These are phyloP conservation scores for Cyclopterus lumpus DNA, from an alignment of 2,797 vertebrate genomes.

Conservation along the genomic window DNA sequence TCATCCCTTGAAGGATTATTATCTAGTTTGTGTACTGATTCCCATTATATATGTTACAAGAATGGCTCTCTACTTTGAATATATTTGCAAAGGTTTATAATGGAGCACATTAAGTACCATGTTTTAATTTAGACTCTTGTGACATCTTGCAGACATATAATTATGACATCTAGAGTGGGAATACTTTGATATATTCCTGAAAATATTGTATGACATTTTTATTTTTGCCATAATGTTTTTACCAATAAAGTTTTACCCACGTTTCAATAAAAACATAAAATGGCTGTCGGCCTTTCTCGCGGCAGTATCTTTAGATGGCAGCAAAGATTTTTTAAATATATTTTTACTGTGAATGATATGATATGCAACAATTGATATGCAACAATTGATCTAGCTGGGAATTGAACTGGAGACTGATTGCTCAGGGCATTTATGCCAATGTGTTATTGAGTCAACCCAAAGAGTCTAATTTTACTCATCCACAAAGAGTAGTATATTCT, in stretches of 20 bases:
- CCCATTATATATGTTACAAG: conserved; percentile 1
- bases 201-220: conserved; percentile 45
- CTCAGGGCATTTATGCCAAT: too few relatives aligned
- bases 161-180: conserved; percentile 11
- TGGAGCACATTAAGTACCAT: conserved; percentile 42
- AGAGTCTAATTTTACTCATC: conserved; percentile 2
- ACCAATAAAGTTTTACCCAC: conserved; percentile 35
- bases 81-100: conserved; percentile 24
- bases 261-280: conserved; percentile 54
- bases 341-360: neutral
- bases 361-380: neutral
- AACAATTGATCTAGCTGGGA: neutral
- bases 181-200: conserved; percentile 18
- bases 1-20: conserved; percentile 25
- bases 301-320: conserved; percentile 21
- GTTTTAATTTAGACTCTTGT: conserved; percentile 14
- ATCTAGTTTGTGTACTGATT: conserved; percentile 4
- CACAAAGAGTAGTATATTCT: neutral
- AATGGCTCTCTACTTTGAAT: conserved; percentile 8
- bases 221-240: conserved; percentile 56
- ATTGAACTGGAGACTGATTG: neutral
- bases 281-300: neutral
- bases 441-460: neutral
- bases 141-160: conserved; percentile 1
- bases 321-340: conserved; percentile 1